These are phyloP conservation scores for human DNA, from an alignment of 2,113 vertebrate species.

Conservation along the genomic window DNA sequence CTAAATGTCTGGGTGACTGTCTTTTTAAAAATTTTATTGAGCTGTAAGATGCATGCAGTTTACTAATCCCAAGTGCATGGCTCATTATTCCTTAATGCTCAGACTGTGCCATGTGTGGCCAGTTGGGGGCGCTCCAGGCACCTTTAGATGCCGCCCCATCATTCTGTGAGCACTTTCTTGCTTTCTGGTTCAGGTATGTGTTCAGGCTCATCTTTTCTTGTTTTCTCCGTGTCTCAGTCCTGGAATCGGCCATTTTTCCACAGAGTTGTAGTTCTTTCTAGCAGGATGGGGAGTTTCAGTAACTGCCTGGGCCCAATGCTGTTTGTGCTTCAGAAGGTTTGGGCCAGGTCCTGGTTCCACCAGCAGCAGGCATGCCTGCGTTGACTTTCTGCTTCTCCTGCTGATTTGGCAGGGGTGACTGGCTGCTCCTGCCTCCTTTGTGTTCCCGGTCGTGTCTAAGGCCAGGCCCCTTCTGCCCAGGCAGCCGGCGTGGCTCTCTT, in stretches of 20 bases:
- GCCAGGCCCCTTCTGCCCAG: not conserved
- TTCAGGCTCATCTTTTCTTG: not conserved
- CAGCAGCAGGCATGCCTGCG: not conserved
- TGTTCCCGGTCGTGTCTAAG: not conserved
- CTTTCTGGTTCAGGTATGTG: not conserved
- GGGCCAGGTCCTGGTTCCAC: not conserved
- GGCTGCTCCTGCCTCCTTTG: not conserved
- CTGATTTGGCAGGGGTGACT: not conserved
- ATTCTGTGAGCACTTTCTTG: not conserved
- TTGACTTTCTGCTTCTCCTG: not conserved
- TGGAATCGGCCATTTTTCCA: not conserved
- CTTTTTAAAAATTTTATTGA: not conserved
- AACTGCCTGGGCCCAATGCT: not conserved
- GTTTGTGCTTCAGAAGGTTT: not conserved
- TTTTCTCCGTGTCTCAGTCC: not conserved
- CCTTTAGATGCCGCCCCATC: not conserved
- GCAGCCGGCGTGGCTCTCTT: rapidly evolving
- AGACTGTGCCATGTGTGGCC: not conserved
- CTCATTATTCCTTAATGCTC: not conserved
- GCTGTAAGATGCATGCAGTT: not conserved
- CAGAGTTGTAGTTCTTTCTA: not conserved
- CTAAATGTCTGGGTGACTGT: not conserved
- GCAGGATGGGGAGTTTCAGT: not conserved
- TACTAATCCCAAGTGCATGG: not conserved
- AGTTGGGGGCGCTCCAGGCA: not conserved